phyloP scores from a whole-genome alignment of 2,797 vertebrate species.

The Hapalemur alaotrensis region DNA sequence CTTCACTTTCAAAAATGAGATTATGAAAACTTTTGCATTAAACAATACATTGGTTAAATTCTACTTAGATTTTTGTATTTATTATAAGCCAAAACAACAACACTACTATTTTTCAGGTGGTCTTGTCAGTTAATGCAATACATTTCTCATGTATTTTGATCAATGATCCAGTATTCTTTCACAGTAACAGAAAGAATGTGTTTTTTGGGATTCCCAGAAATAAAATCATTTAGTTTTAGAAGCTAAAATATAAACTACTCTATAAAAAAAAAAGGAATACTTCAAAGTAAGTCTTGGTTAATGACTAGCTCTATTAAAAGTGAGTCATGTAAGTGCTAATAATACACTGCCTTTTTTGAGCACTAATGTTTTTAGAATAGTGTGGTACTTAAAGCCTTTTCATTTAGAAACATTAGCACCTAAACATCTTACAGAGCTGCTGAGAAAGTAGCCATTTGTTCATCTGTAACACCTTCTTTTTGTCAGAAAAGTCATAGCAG shows the following conservation, averaged over 20 bases:
- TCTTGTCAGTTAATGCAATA: background rate
- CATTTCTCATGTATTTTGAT: background rate
- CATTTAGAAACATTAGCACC: constrained; percentile 60
- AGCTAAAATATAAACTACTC: background rate
- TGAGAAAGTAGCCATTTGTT: background rate
- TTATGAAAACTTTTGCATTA: background rate
- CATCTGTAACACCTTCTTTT: background rate
- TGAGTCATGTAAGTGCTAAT: constrained; percentile 27
- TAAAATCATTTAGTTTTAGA: background rate
- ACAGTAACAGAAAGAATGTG: background rate
- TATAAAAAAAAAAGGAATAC: background rate
- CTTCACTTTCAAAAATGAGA: background rate
- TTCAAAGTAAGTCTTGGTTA: background rate
- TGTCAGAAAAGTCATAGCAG: background rate
- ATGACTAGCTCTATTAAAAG: constrained; percentile 39
- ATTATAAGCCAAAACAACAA: background rate
- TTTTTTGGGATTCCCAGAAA: background rate
- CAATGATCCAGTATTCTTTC: background rate
- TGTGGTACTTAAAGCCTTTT: background rate
- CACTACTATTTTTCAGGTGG: background rate
- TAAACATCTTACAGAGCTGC: background rate
- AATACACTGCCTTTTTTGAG: background rate
- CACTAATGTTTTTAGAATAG: background rate
- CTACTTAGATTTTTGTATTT: background rate
- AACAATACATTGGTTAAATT: background rate